Evolutionary conservation across 2,888 invertebrate species (phyloP).

Genomic region (Cetonia aurata): DNA sequence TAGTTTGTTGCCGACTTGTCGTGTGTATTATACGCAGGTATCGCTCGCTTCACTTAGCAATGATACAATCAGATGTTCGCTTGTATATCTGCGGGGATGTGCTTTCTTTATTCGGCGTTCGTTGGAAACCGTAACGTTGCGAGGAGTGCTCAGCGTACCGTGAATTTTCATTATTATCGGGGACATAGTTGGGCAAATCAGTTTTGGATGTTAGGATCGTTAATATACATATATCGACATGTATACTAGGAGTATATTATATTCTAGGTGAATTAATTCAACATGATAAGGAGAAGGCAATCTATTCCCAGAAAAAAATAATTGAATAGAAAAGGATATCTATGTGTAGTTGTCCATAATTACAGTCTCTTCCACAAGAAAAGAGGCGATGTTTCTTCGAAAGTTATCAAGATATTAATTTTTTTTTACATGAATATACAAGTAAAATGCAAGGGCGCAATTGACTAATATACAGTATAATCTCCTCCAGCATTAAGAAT

Average conservation of each 20-base stretch:
- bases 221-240: constrained; percentile 2
- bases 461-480: no score
- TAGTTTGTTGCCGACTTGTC: constrained; percentile 25
- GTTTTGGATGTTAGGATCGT: constrained; percentile 3
- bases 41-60: constrained; percentile 25
- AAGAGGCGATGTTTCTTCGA: no score
- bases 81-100: constrained; percentile 11
- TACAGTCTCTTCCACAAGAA: no score
- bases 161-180: constrained; percentile 28
- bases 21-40: background rate
- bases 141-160: constrained; percentile 12
- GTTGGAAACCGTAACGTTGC: constrained; percentile 10
- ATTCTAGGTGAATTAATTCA: background rate
- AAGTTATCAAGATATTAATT: no score
- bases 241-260: background rate
- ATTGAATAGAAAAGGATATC: no score
- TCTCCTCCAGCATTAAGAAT: no score
- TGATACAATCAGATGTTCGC: constrained; percentile 22
- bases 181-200: constrained; percentile 17
- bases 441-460: no score
- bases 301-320: no score
- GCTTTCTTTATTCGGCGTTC: constrained; percentile 16
- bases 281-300: background rate
- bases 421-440: no score
- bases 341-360: no score